A percentile compares a stretch with the other conserved stretches of the same genome.
Evolutionary conservation across 2,888 invertebrate genomes (phyloP).

Genomic region (Epistrophella euchroma): DNA sequence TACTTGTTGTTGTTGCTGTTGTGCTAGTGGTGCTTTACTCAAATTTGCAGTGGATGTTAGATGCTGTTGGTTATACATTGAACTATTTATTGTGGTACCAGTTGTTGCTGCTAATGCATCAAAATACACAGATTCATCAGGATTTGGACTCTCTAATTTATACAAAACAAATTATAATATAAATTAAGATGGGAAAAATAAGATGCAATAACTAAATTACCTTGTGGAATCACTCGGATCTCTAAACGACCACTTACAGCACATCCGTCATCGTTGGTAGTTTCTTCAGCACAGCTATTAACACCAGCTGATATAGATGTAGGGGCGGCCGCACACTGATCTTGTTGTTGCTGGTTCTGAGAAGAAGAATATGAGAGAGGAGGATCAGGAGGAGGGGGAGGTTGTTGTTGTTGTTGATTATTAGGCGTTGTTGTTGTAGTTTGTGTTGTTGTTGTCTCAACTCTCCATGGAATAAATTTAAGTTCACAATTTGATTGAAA

Average conservation of each 20-base stretch:
- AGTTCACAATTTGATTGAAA: slow-evolving; percentile 75
- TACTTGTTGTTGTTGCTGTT: slow-evolving; percentile 26
- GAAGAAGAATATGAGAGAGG: not conserved
- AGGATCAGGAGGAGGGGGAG: not conserved
- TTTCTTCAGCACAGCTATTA: slow-evolving; percentile 54
- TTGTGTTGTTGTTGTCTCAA: slow-evolving; percentile 69
- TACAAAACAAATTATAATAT: not conserved
- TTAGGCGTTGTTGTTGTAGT: slow-evolving; percentile 64
- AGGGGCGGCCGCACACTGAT: slow-evolving; percentile 7
- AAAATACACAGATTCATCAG: slow-evolving; percentile 92
- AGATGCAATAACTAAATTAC: slow-evolving; percentile 48
- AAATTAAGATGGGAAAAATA: not conserved
- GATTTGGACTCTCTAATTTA: slow-evolving; percentile 81
- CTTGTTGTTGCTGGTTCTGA: slow-evolving; percentile 22
- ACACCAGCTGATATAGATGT: not conserved
- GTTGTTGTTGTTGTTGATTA: slow-evolving; percentile 41
- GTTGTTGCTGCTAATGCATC: slow-evolving; percentile 90
- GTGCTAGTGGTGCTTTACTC: slow-evolving; percentile 41
- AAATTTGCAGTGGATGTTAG: slow-evolving; percentile 33
- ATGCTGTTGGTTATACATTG: slow-evolving; percentile 44
- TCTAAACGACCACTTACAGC: slow-evolving; percentile 92
- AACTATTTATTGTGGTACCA: slow-evolving; percentile 77
- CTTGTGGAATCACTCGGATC: slow-evolving; percentile 89
- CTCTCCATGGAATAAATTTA: slow-evolving; percentile 76
- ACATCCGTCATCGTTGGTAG: slow-evolving; percentile 83